phyloP scores from a whole-genome alignment of 1,140 invertebrate genomes.

The Grapholita molesta region DNA sequence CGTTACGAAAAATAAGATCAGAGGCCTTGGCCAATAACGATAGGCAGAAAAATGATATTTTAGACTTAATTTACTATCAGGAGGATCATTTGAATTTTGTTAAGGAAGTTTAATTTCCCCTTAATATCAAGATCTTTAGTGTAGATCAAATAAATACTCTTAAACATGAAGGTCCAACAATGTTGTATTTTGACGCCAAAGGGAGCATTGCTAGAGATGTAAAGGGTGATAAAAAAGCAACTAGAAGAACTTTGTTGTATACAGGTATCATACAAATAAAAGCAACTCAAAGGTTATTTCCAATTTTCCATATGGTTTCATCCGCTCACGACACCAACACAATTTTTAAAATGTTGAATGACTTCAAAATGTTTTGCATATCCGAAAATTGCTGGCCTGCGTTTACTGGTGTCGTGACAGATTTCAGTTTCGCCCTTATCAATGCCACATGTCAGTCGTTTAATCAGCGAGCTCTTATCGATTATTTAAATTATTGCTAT shows the following conservation, averaged over 20 bases:
- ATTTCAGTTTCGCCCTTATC: neutral
- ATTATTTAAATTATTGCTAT: neutral
- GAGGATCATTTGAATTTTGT: neutral
- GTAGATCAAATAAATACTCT: neutral
- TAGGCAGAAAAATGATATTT: neutral
- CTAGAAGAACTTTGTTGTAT: neutral
- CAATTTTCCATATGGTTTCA: neutral
- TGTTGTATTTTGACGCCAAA: neutral
- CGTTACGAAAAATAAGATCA: neutral
- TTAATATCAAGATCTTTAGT: neutral
- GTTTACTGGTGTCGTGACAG: neutral
- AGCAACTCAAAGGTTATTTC: neutral
- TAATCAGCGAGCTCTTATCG: neutral
- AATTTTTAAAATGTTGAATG: neutral
- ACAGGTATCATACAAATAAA: neutral
- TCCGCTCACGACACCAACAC: neutral
- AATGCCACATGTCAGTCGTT: neutral
- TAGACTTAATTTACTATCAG: neutral
- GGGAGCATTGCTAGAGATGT: neutral
- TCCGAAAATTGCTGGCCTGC: neutral
- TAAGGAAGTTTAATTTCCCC: neutral
- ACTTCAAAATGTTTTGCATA: neutral
- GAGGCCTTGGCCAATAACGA: neutral
- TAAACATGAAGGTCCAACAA: neutral
- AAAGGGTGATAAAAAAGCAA: neutral